Evolutionary conservation across 2,113 vertebrate genomes (phyloP), one percentile per base, ranked within the genome.

Genomic region (Vimba vimba): DNA sequence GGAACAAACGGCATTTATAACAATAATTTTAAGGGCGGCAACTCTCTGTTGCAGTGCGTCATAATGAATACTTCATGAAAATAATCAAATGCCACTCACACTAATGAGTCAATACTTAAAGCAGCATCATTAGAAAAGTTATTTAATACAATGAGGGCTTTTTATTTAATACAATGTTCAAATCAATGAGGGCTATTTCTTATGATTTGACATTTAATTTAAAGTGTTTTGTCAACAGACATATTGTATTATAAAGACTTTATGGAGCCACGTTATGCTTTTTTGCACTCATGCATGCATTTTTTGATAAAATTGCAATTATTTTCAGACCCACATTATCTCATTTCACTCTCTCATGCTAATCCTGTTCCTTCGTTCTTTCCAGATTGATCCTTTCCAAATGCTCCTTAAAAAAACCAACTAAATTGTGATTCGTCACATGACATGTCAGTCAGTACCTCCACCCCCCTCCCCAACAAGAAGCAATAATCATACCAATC

Each of bases 11-110:
- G 55, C 79, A 75, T 52, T 39, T 47, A 45, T 84, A 50, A 83
- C 39, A 79, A 81, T 82, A 19, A 30, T 36, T 64, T 76, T 83
- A 73, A 77, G 47, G 82, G 39, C 10, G 36, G 52, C 74, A 69
- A 17, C 59, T 66, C 68, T 83, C 30, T 25, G 27, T 85, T 25
- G 2, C 55, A 62, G n/a, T 27, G 2, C 27, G 1, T 25, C 36
- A 11, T 55, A 45, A 84, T 73, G 21, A 79, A 87, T 84, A 79
- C 62, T 84, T 84, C 45, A 77, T 39, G 6, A 57, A 79, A 43
- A 77, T 87, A 79, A 87, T 79, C 39, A 84, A 47, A 84, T 74
- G 19, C 64, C 81, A 79, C 76, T 80, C 25, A 84, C 25, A 52
- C 75, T 36, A 50, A 45, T 36, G 52, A 66, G 82, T 30, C 59